A percentile compares a stretch with the other conserved stretches of the same genome.
phyloP scores from a whole-genome alignment of 2,113 vertebrate species.

The Taxidea taxus region DNA sequence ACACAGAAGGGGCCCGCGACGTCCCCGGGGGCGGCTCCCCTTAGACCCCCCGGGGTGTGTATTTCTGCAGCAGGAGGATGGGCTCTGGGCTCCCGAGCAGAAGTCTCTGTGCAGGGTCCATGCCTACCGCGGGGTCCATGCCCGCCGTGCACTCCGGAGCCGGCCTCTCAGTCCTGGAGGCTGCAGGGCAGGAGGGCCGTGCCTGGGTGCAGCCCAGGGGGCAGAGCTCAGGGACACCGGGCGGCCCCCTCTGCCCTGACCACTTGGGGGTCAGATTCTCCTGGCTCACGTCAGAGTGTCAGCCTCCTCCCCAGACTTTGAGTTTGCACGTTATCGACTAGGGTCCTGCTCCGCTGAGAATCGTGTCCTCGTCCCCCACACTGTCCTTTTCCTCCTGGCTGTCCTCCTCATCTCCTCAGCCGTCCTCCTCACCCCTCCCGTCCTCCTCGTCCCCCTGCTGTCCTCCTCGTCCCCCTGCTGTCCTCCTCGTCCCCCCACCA shows the following conservation, averaged over 20 bases:
- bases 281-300: too few relatives aligned
- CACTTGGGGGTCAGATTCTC: rapidly evolving
- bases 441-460: too few relatives aligned
- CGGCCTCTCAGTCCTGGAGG: rapidly evolving
- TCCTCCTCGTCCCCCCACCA: too few relatives aligned
- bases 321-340: rapidly evolving
- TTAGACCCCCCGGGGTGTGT: rapidly evolving
- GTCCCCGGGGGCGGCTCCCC: not conserved
- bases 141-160: not conserved
- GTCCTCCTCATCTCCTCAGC: too few relatives aligned
- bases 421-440: too few relatives aligned
- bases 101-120: rapidly evolving
- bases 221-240: not conserved
- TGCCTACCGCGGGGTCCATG: rapidly evolving
- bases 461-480: too few relatives aligned
- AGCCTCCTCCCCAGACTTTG: rapidly evolving
- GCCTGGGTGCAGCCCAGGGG: rapidly evolving
- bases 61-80: not conserved
- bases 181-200: rapidly evolving
- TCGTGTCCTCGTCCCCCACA: rapidly evolving
- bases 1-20: not conserved
- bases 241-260: rapidly evolving
- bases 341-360: not conserved
- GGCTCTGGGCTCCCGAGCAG: not conserved
- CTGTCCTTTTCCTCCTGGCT: too few relatives aligned